Percentiles rank a stretch among this genome's conserved stretches.
phyloP scores from a whole-genome alignment of 2,797 vertebrate genomes.

The Karalla daura region DNA sequence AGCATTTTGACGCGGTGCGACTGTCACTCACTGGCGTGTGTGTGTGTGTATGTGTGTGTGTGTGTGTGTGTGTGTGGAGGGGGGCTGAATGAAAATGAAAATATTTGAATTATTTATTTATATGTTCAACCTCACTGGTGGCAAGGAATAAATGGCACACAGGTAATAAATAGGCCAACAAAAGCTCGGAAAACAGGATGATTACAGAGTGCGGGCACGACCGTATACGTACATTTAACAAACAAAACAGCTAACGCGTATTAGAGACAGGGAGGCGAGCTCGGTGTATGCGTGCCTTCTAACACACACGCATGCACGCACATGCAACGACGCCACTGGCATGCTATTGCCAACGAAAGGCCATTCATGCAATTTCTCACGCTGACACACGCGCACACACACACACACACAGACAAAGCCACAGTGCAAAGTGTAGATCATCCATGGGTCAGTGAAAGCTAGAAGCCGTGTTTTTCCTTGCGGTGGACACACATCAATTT shows the following conservation, averaged over 20 bases:
- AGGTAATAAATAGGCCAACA: slow-evolving; percentile 43
- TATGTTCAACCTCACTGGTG: slow-evolving; percentile 19
- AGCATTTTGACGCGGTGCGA: slow-evolving; percentile 31
- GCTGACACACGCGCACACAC: slow-evolving; percentile 46
- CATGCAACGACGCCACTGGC: too few relatives aligned
- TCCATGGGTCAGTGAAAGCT: slow-evolving; percentile 79
- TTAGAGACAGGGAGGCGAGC: slow-evolving; percentile 5
- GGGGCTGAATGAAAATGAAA: slow-evolving; percentile 59
- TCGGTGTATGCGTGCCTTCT: slow-evolving; percentile 22
- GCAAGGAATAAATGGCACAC: slow-evolving; percentile 41
- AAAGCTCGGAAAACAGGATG: slow-evolving; percentile 42
- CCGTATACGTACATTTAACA: slow-evolving; percentile 1
- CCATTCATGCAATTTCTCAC: slow-evolving; percentile 69
- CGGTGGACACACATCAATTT: slow-evolving; percentile 83
- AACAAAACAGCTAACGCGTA: not conserved
- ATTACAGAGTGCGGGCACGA: slow-evolving; percentile 19
- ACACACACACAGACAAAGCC: slow-evolving; percentile 47
- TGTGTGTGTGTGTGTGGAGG: too few relatives aligned
- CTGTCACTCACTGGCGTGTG: slow-evolving; percentile 55
- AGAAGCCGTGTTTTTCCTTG: slow-evolving; percentile 79
- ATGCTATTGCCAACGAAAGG: slow-evolving; percentile 33
- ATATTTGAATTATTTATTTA: slow-evolving; percentile 65
- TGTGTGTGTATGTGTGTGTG: too few relatives aligned
- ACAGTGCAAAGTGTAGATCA: slow-evolving; percentile 69
- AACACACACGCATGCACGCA: slow-evolving; percentile 12